These are phyloP conservation scores for Pseudorhiza aurosa DNA, from an alignment of 30 jellyfish, hydroid and myxozoan species.

Conservation along the genomic window DNA sequence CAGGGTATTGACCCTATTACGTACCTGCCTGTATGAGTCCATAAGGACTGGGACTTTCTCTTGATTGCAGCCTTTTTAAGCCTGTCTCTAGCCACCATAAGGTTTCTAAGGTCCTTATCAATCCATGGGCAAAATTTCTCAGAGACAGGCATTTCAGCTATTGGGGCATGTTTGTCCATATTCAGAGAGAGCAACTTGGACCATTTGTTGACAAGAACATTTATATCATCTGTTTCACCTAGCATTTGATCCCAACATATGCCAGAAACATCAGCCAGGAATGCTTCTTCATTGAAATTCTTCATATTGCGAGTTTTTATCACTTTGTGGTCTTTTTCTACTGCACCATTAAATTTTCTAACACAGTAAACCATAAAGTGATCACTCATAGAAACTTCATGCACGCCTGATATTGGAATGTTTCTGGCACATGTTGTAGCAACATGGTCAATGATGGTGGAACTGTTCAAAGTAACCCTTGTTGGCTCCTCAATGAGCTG, in stretches of 20 bases:
- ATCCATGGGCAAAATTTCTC: slow-evolving; percentile 50
- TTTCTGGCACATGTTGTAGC: not conserved
- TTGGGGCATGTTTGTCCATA: slow-evolving; percentile 22
- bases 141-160: slow-evolving; percentile 35
- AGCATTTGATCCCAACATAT: slow-evolving; percentile 40
- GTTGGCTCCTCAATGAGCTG: not conserved
- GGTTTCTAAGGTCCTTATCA: slow-evolving; percentile 21
- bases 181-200: slow-evolving; percentile 17
- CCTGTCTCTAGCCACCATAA: slow-evolving; percentile 24
- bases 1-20: slow-evolving; percentile 14
- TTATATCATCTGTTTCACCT: slow-evolving; percentile 30
- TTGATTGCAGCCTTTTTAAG: slow-evolving; percentile 11
- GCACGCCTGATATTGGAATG: not conserved
- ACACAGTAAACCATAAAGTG: slow-evolving; percentile 19
- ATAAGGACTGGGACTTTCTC: slow-evolving; percentile 8
- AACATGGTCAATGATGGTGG: slow-evolving; percentile 27
- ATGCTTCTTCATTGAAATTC: slow-evolving; percentile 22
- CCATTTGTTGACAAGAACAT: slow-evolving; percentile 34
- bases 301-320: not conserved
- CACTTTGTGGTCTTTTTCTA: not conserved
- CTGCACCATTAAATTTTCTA: slow-evolving; percentile 5
- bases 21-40: slow-evolving; percentile 52
- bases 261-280: slow-evolving; percentile 51
- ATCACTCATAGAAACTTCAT: slow-evolving; percentile 12
- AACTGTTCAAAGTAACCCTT: slow-evolving; percentile 2